Percentiles rank a stretch among this genome's conserved stretches.
These are phyloP conservation scores for Volucella inanis DNA, from an alignment of 2,888 invertebrate genomes.

Conservation along the genomic window DNA sequence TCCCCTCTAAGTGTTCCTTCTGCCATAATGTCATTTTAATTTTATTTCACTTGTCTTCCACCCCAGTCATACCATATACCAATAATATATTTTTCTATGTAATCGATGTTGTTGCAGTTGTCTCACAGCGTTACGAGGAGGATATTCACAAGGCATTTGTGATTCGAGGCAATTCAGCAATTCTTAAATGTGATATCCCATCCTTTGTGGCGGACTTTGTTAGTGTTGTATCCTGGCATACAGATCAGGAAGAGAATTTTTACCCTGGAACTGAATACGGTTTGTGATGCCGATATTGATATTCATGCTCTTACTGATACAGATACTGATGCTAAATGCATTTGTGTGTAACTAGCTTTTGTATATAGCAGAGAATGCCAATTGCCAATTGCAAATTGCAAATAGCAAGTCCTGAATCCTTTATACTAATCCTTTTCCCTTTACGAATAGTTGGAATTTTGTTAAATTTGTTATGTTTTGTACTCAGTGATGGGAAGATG, in stretches of 20 bases:
- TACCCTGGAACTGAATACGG: conserved; percentile 83
- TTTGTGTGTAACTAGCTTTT: conserved; percentile 68
- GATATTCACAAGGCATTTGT: conserved; percentile 96
- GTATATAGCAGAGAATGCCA: conserved; percentile 69
- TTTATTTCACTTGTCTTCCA: conserved; percentile 14
- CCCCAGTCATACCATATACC: not conserved
- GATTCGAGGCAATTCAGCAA: conserved; percentile 94
- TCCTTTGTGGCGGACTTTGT: conserved; percentile 97
- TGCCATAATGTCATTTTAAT: conserved; percentile 16
- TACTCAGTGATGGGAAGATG: conserved; percentile 31
- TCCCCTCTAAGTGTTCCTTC: not conserved
- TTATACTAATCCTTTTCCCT: conserved; percentile 32
- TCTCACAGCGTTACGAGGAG: conserved; percentile 94
- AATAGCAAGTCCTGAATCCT: conserved; percentile 48
- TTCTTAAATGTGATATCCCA: conserved; percentile 94
- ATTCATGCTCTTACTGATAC: conserved; percentile 5
- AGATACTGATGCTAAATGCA: conserved; percentile 16
- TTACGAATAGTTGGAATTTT: conserved; percentile 35
- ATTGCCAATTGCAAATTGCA: conserved; percentile 20
- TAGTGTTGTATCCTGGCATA: conserved; percentile 93
- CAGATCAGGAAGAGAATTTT: conserved; percentile 85
- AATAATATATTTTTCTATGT: conserved; percentile 25
- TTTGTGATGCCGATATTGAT: conserved; percentile 77
- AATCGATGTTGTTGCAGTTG: conserved; percentile 85
- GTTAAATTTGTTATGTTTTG: conserved; percentile 3